phyloP scores from a whole-genome alignment of 2,797 vertebrate genomes.

The Cacajao melanocephalus region DNA sequence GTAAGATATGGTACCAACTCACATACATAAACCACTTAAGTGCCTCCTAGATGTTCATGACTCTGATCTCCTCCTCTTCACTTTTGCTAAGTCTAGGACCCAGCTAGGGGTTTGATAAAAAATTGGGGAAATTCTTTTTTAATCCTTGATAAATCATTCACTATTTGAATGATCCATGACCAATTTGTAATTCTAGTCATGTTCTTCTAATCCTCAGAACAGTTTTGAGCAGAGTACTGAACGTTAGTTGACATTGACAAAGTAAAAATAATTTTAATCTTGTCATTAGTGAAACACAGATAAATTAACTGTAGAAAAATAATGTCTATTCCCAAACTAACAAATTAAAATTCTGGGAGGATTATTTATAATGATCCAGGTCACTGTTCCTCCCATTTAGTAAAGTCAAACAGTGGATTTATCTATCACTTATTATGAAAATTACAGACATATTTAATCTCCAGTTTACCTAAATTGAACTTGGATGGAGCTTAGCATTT shows the following conservation, averaged over 20 bases:
- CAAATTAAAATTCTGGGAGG: conserved; percentile 7
- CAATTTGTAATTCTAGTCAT: neutral
- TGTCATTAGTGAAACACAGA: neutral
- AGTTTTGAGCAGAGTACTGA: neutral
- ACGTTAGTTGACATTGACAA: neutral
- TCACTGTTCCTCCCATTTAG: neutral
- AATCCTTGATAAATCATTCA: neutral
- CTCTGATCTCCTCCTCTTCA: neutral
- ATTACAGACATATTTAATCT: neutral
- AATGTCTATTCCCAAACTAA: neutral
- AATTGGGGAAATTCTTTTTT: neutral
- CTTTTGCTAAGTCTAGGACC: neutral
- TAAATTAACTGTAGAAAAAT: neutral
- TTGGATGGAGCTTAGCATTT: neutral
- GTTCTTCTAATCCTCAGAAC: neutral
- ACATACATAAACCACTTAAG: neutral
- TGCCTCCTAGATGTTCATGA: neutral
- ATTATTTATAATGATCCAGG: conserved; percentile 13
- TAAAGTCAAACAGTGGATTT: conserved; percentile 15
- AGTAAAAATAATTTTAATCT: conserved; percentile 24
- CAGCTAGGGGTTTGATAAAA: neutral
- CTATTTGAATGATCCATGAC: neutral
- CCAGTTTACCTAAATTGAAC: neutral
- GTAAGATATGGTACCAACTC: neutral
- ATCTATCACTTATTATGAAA: neutral